phyloP scores from a whole-genome alignment of 2,797 vertebrate genomes.

The Parauchenoglanis punctatus region DNA sequence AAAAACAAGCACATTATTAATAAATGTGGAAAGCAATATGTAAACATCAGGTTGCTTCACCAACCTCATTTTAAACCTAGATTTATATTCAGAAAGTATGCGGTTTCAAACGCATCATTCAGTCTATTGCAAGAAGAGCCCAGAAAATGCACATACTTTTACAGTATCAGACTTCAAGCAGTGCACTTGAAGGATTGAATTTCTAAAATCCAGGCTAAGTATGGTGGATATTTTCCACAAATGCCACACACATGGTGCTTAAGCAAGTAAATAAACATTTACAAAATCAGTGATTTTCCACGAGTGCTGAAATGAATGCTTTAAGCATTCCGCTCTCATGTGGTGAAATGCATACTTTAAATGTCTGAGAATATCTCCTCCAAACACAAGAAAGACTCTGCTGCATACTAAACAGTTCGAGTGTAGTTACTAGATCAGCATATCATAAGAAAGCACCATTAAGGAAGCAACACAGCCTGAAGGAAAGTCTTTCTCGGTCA shows the following conservation, averaged over 20 bases:
- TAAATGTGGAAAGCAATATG: not conserved
- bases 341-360: not conserved
- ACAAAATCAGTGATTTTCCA: slow-evolving; percentile 12
- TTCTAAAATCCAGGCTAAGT: not conserved
- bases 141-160: not conserved
- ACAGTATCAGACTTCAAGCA: not conserved
- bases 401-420: not conserved
- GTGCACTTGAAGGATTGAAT: not conserved
- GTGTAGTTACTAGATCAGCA: not conserved
- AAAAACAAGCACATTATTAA: slow-evolving; percentile 47
- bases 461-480: slow-evolving; percentile 7
- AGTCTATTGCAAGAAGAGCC: not conserved
- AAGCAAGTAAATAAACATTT: not conserved
- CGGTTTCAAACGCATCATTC: slow-evolving; percentile 3
- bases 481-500: slow-evolving; percentile 57
- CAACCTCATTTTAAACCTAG: not conserved
- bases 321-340: not conserved
- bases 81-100: not conserved
- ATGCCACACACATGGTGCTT: not conserved
- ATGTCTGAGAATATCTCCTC: not conserved
- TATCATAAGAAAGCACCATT: not conserved
- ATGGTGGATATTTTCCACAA: not conserved
- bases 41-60: not conserved
- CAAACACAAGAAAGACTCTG: not conserved
- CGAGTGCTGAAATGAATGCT: not conserved